These are phyloP conservation scores for Synodontis membranacea DNA, from an alignment of 2,113 vertebrate genomes.

Conservation along the genomic window DNA sequence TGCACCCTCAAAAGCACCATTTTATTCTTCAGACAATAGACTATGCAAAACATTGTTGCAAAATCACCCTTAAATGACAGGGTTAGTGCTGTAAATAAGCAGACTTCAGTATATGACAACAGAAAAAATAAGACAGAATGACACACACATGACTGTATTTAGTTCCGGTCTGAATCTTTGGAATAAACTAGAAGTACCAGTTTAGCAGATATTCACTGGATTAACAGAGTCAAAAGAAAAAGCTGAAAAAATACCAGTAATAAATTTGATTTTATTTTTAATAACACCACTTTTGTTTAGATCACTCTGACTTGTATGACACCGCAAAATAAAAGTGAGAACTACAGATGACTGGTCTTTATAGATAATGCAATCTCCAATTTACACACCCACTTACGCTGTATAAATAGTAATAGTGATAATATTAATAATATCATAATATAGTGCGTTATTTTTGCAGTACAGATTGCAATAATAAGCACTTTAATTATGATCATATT, in stretches of 20 bases:
- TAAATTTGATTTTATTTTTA: background rate
- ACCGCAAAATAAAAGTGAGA: background rate
- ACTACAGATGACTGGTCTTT: background rate
- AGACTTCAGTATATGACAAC: background rate
- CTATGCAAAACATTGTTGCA: background rate
- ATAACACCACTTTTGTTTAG: background rate
- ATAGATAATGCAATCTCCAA: background rate
- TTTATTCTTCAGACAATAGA: constrained; percentile 23
- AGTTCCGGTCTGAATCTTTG: background rate
- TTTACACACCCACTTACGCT: background rate
- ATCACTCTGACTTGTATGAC: background rate
- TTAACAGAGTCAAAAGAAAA: background rate
- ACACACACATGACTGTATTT: background rate
- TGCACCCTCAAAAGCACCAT: background rate
- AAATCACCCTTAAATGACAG: constrained; percentile 15
- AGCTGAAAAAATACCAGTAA: background rate
- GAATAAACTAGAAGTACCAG: background rate
- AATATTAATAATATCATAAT: background rate
- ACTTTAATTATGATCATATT: too few relatives aligned
- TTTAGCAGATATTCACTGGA: background rate
- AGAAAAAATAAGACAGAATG: constrained; percentile 1
- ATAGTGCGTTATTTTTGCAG: too few relatives aligned
- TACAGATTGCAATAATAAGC: too few relatives aligned
- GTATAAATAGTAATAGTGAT: background rate
- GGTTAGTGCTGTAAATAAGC: constrained; percentile 5